Percentiles rank a stretch among this genome's conserved stretches.
Conservation (phyloP, 2,888 invertebrate species). For the Siphlonurus alternatus region DNA sequence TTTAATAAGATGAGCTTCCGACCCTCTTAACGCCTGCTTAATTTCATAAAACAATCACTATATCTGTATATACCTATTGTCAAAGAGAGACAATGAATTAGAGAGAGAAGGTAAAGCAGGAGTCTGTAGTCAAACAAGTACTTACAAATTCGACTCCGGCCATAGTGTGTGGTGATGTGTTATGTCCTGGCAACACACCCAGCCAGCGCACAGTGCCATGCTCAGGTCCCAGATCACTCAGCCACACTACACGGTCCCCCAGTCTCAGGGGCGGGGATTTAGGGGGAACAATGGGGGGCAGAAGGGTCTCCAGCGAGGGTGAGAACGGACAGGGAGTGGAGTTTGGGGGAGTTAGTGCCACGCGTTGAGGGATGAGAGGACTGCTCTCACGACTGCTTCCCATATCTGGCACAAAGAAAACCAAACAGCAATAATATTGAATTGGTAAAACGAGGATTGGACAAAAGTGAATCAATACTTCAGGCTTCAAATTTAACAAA, state of each 20-base stretch:
- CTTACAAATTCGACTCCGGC: conserved; percentile 34
- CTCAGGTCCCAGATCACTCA: conserved; percentile 17
- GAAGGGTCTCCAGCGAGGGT: background rate
- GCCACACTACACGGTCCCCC: conserved; percentile 31
- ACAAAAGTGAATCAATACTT: background rate
- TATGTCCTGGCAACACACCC: conserved; percentile 25
- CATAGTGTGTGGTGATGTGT: conserved; percentile 18
- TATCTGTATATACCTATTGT: too few species aligned
- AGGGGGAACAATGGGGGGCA: background rate
- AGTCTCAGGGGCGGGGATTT: conserved; percentile 16
- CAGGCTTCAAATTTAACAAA: background rate
- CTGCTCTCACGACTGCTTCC: background rate
- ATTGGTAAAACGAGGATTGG: too few species aligned
- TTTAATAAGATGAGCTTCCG: background rate
- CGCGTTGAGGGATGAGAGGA: background rate
- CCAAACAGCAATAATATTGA: too few species aligned
- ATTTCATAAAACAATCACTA: too few species aligned
- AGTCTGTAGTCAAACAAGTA: conserved; percentile 12
- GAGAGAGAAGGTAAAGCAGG: too few species aligned
- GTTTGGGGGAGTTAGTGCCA: background rate
- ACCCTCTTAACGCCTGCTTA: too few species aligned
- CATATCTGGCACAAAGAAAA: too few species aligned
- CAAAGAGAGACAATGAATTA: too few species aligned
- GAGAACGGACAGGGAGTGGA: background rate
- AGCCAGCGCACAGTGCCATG: conserved; percentile 29